These are phyloP conservation scores for Calyptomena viridis DNA, from an alignment of 2,113 vertebrate genomes.

Conservation along the genomic window DNA sequence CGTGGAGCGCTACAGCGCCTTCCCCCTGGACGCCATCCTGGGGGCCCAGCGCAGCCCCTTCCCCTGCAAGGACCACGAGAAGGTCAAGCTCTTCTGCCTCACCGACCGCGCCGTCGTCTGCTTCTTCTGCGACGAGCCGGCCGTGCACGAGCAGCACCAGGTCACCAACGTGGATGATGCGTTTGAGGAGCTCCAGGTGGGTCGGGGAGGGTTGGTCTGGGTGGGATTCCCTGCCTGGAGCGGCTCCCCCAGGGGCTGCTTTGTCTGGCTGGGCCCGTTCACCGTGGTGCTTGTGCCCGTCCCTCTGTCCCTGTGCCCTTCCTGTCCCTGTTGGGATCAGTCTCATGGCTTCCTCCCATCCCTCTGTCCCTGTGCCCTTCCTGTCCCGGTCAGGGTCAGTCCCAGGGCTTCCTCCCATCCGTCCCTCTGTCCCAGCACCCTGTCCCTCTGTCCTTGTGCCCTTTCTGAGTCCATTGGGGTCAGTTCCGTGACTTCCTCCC, in stretches of 20 bases:
- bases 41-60: slow-evolving; percentile 88
- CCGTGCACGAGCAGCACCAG: slow-evolving; percentile 94
- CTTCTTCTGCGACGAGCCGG: slow-evolving; percentile 96
- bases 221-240: background rate
- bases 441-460: too few relatives aligned
- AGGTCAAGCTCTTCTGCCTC: slow-evolving; percentile 98
- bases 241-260: background rate
- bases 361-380: background rate
- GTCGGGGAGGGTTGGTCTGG: background rate
- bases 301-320: background rate
- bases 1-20: slow-evolving; percentile 94
- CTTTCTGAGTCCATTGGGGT: background rate
- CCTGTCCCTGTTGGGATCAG: fast-evolving
- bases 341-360: background rate
- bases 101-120: slow-evolving; percentile 92
- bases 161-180: slow-evolving; percentile 95
- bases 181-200: slow-evolving; percentile 79
- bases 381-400: fast-evolving
- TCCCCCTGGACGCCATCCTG: slow-evolving; percentile 93
- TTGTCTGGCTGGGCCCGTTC: fast-evolving
- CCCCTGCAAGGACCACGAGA: slow-evolving; percentile 96
- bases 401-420: background rate
- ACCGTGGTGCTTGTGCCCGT: background rate
- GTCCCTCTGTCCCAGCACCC: too few relatives aligned
- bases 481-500: background rate